A percentile compares a stretch with the other conserved stretches of the same genome.
phyloP scores from a whole-genome alignment of 2,888 invertebrate species.

The Nasonia oneida region DNA sequence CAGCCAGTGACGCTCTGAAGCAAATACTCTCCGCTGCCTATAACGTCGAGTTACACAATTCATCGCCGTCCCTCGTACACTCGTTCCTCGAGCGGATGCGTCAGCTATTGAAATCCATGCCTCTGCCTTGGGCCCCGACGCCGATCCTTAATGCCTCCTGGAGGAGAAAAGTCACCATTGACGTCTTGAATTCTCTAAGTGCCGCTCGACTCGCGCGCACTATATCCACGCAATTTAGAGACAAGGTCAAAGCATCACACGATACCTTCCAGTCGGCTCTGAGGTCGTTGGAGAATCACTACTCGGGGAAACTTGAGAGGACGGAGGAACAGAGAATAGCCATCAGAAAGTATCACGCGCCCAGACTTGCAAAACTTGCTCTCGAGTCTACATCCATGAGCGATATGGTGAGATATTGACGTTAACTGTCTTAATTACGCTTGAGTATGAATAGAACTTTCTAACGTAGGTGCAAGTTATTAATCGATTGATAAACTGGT shows the following conservation, averaged over 20 bases:
- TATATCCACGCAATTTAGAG: conserved; percentile 88
- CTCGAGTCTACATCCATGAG: conserved; percentile 91
- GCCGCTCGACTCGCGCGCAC: conserved; percentile 86
- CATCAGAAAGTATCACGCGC: conserved; percentile 89
- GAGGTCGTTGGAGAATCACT: conserved; percentile 85
- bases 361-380: conserved; percentile 89
- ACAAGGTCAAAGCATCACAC: conserved; percentile 88
- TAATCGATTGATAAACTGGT: background rate
- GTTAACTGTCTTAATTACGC: background rate
- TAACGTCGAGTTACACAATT: conserved; percentile 86
- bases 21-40: conserved; percentile 88
- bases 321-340: conserved; percentile 90
- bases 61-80: conserved; percentile 84
- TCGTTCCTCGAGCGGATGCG: conserved; percentile 85
- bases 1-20: conserved; percentile 87
- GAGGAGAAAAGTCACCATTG: conserved; percentile 86
- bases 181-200: conserved; percentile 86
- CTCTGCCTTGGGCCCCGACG: conserved; percentile 82
- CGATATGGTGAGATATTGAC: conserved; percentile 82
- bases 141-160: conserved; percentile 82
- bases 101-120: conserved; percentile 83
- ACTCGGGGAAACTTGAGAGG: conserved; percentile 87
- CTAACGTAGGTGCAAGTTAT: background rate
- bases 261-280: conserved; percentile 88
- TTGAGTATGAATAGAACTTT: background rate